Base-by-base conservation (phyloP, 35 echinoderm and acorn worm species). In the Ptychodera flava region DNA sequence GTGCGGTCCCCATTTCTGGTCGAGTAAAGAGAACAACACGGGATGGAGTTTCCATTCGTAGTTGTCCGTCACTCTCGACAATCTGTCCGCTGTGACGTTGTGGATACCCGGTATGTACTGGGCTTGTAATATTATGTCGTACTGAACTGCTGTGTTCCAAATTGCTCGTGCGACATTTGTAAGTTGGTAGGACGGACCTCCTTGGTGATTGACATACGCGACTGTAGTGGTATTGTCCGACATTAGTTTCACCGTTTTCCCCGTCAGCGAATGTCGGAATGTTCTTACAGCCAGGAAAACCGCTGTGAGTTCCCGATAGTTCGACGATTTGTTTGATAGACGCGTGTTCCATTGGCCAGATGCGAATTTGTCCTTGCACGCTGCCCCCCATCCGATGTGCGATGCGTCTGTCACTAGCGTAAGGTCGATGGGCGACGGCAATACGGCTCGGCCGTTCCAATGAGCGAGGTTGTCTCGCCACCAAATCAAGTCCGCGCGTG, bases 171-270 rank as follows among this genome's bases (percentile, higher is more conserved):
- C 86, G 12, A 92, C 15, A 30, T 92, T 34, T 36, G 86, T 84
- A 14, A 88, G 77, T 29, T 88, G 45, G 38, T 33, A 29, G 45
- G 35, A 75, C 16, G 85, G 10, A 32, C 91, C 91, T 77, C 85
- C 86, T 75, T 75, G 64, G 36, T 89, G 87, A 38, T 93, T 89
- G 16, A 93, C 36, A 79, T 93, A 93, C 22, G 86, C 91, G 33
- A 86, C 33, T 37, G 86, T 77, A 15, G 78, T 85, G 29, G 89
- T 86, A 33, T 89, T 93, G 87, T 93, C 91, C 36, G 86, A 81
- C 33, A 85, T 30, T 31, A 93, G 64, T 87, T 85, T 76, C 35
- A 93, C 36, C 34, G 84, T 85, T 38, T 89, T 93, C 33, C 83
- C 82, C 32, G 64, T 35, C 29, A 93, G 78, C 32, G 28, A 31